Conservation (phyloP, 2,113 vertebrate species). For the Syrmaticus mikado region DNA sequence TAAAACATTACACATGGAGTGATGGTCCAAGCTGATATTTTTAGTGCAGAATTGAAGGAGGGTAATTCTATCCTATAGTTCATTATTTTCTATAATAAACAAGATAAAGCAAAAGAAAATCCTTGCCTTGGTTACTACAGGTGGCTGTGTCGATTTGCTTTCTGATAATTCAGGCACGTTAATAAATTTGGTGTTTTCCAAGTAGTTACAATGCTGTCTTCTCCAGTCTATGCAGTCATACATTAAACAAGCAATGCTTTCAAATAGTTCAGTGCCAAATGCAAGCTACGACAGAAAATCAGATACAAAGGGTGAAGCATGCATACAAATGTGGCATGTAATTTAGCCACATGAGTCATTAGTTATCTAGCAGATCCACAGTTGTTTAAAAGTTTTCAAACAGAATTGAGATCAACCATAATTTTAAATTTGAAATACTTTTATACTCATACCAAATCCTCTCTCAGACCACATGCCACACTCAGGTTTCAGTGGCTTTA, state of each 20-base stretch:
- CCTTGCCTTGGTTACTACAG: conserved; percentile 56
- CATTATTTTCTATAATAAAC: not conserved
- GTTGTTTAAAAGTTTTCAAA: not conserved
- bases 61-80: not conserved
- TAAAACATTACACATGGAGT: not conserved
- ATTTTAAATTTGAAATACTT: not conserved
- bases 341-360: not conserved
- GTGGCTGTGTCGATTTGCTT: not conserved
- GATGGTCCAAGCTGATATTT: not conserved
- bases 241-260: conserved; percentile 85
- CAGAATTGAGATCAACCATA: not conserved
- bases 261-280: conserved; percentile 84
- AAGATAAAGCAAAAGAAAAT: not conserved
- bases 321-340: not conserved
- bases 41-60: not conserved
- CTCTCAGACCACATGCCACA: not conserved
- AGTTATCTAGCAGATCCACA: not conserved
- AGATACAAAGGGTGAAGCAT: not conserved
- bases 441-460: not conserved
- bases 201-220: conserved; percentile 86
- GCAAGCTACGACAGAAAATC: conserved; percentile 74
- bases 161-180: conserved; percentile 69
- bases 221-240: conserved; percentile 89
- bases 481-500: not conserved
- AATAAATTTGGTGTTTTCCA: conserved; percentile 80